Evolutionary conservation across 2,113 vertebrate genomes (phyloP), one percentile per base, ranked within the genome.

Genomic region (Rhinopomastus cyanomelas): DNA sequence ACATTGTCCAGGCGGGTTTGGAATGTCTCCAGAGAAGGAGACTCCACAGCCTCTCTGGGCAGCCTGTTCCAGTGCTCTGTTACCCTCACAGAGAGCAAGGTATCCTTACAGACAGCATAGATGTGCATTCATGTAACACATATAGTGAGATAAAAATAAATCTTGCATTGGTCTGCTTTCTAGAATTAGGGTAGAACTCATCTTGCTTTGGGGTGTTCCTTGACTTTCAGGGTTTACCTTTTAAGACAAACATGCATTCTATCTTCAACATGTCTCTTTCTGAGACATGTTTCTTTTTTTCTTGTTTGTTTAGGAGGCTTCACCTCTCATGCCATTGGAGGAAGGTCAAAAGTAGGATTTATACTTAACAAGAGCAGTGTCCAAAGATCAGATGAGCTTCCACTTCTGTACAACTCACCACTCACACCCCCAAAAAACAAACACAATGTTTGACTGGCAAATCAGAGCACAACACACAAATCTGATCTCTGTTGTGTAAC

Each of bases 351-450:
- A 93, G 36, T n/a, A 61, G 57, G 77, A 65, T 92, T 96, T 92
- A 66, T 81, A 30, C 91, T 72, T 90, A 79, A 93, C 30, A 4
- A 90, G 78, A 66, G 15, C 75, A 42, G 69, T 12, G 95, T 93
- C 84, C 94, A 90, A 94, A 92, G 95, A 90, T 92, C 94, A 84
- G 81, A 78, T 76, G 81, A 81, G 27, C 51, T 90, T 95, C 87
- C 71, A 55, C 55, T 76, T 67, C 6, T 34, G 81, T 94, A 81
- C 69, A 57, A 39, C 57, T 94, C 30, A 30, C 10, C 3, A 53
- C 39, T 84, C 81, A 81, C 74, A 84, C 74, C 92, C 86, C 88
- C 78, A 26, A 62, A 92, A 92, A 87, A 0, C 87, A 94, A 96
- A 96, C 71, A 81, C 81, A 92, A 49, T 49, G 79, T 75, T 85